Base-by-base conservation (phyloP, 2,113 vertebrate species). In the Promerops cafer region DNA sequence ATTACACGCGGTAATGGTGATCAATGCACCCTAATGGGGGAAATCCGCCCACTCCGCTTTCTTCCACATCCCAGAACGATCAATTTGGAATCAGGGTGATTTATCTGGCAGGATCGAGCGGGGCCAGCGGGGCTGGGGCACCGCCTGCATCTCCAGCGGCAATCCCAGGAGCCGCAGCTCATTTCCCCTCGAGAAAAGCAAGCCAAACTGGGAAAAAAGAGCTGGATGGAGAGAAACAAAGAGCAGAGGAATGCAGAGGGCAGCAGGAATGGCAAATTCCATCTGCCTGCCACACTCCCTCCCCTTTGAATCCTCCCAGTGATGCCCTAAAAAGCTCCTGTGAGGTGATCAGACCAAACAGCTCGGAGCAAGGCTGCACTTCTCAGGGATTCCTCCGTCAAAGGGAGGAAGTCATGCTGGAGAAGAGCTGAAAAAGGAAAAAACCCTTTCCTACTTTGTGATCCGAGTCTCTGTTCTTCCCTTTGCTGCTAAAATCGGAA, bases 11-110 rank as follows among this genome's bases (percentile, higher is more conserved):
- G 96, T 95, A 89, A 96, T 93, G 90, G 96, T 96, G 96, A 97
- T 97, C 97, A 96, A 97, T 97, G 94, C 93, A 37, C 92, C 91
- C 95, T 97, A 97, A 96, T 96, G 95, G 97, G 93, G 92, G 60
- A 97, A 95, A 97, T 96, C 97, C 92, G 84, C 94, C 96, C 96
- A 94, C 95, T 90, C 91, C 80, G 74, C 94, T 94, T 91, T 96
- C 94, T 66, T 94, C 76, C 93, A 78, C 94, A 96, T 93, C 93
- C 94, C 83, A 71, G 83, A 92, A 47, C 78, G 92, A 96, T 97
- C 96, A 96, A 92, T 96, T 88, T 72, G 70, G 75, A 89, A 75
- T 49, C 80, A 26, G 88, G 28, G 6, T 86, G 93, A 95, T 95
- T 96, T 93, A 93, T 95, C 89, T 40, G 64, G 63, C 87, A 66